Evolutionary conservation across 2,797 vertebrate genomes (phyloP).

Genomic region (Melanotaenia boesemani): DNA sequence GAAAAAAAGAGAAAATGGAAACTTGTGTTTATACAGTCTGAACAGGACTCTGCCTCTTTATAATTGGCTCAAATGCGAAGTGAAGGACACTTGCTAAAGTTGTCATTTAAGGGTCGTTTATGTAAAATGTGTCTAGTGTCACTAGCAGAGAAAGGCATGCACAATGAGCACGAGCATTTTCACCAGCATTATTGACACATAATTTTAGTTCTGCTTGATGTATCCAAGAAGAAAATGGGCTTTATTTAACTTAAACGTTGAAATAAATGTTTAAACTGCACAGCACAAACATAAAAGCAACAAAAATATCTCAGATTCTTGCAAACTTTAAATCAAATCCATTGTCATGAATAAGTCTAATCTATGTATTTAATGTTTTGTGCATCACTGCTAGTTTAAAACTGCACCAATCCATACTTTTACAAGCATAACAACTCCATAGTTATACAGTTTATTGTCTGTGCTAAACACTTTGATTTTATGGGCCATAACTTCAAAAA

Average conservation of each 20-base stretch:
- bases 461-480: neutral
- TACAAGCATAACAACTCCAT: neutral
- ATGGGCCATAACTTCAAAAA: neutral
- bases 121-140: slow-evolving; percentile 53
- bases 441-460: neutral
- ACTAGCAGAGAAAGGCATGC: slow-evolving; percentile 17
- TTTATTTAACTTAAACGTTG: slow-evolving; percentile 8
- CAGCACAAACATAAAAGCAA: neutral
- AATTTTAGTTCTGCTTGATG: neutral
- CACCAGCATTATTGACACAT: slow-evolving; percentile 7
- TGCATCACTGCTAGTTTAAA: slow-evolving; percentile 4
- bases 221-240: slow-evolving; percentile 2
- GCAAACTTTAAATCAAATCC: neutral
- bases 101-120: slow-evolving; percentile 62
- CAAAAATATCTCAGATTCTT: neutral
- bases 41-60: slow-evolving; percentile 51
- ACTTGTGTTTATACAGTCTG: slow-evolving; percentile 59
- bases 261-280: neutral
- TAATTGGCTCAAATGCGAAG: slow-evolving; percentile 77
- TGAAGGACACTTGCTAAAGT: slow-evolving; percentile 68
- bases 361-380: neutral
- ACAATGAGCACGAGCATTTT: slow-evolving; percentile 7
- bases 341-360: neutral
- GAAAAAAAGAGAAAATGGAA: slow-evolving; percentile 32
- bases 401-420: slow-evolving; percentile 1